Evolutionary conservation across 64 coral and sea anemone genomes (phyloP).

Genomic region (Trachythela sp.): DNA sequence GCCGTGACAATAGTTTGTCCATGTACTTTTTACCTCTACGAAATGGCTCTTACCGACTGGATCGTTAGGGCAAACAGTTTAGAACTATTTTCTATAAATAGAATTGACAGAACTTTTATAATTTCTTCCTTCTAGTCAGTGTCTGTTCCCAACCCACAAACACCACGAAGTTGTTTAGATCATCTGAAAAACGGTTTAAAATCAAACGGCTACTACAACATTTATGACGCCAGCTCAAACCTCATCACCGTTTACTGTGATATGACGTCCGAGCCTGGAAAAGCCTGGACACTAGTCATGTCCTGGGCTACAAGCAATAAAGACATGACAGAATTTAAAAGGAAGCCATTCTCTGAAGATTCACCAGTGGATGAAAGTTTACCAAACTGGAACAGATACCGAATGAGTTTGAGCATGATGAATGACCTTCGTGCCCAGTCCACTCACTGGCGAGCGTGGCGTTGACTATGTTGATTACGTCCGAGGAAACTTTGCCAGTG

Average conservation of each 20-base stretch:
- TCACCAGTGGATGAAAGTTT: slow-evolving; percentile 25
- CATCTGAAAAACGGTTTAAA: neutral
- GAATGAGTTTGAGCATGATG: slow-evolving; percentile 45
- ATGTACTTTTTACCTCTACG: too few species aligned
- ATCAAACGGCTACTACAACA: neutral
- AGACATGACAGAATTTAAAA: neutral
- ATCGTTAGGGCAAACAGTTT: too few species aligned
- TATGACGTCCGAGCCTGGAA: slow-evolving; percentile 39
- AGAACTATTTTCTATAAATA: too few species aligned
- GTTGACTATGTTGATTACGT: slow-evolving; percentile 61
- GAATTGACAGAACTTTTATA: too few species aligned
- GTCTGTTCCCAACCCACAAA: too few species aligned
- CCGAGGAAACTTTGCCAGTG: slow-evolving; percentile 30
- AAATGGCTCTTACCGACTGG: too few species aligned
- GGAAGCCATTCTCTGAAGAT: neutral
- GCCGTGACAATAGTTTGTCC: too few species aligned
- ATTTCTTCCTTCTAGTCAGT: too few species aligned
- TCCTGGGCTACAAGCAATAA: slow-evolving; percentile 27
- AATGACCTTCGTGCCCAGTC: slow-evolving; percentile 35
- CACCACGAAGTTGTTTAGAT: neutral
- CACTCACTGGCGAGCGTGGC: slow-evolving; percentile 28
- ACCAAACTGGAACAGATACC: slow-evolving; percentile 58
- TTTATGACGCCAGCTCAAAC: neutral
- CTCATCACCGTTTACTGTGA: slow-evolving; percentile 52
- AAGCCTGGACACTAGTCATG: slow-evolving; percentile 55